Evolutionary conservation across 2,113 vertebrate species (phyloP).

Genomic region (Meleagris gallopavo): DNA sequence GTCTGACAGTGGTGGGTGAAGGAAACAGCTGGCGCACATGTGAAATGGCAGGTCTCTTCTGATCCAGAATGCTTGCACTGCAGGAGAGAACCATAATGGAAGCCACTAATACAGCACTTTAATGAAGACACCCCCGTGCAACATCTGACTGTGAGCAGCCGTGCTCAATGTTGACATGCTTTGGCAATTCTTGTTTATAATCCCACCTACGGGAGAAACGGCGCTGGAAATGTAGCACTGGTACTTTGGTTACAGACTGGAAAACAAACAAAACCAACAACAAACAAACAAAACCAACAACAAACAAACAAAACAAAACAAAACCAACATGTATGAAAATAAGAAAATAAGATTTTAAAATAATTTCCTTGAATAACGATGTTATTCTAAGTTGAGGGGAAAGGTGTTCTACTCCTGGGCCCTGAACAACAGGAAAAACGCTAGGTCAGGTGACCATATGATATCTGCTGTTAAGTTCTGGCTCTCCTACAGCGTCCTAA

Average conservation of each 20-base stretch:
- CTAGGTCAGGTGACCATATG: not conserved
- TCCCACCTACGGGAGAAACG: not conserved
- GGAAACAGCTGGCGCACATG: slow-evolving; percentile 33
- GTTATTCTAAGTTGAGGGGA: not conserved
- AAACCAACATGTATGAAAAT: not conserved
- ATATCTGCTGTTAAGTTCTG: not conserved
- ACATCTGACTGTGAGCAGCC: slow-evolving; percentile 4
- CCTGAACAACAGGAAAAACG: not conserved
- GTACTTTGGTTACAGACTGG: not conserved
- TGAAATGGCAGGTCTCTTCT: slow-evolving; percentile 37
- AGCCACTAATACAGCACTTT: slow-evolving; percentile 10
- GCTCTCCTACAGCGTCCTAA: not conserved
- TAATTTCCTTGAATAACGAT: not conserved
- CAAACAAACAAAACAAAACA: too few species aligned
- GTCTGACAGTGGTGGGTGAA: slow-evolving; percentile 33
- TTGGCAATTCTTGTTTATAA: slow-evolving; percentile 10
- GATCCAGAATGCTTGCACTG: slow-evolving; percentile 35
- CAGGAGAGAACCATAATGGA: slow-evolving; percentile 23
- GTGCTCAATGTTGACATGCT: not conserved
- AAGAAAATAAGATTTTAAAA: too few species aligned
- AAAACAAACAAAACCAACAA: not conserved
- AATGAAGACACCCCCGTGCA: slow-evolving; percentile 4
- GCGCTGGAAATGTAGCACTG: not conserved
- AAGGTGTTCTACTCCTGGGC: not conserved
- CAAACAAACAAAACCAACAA: too few species aligned